Evolutionary conservation across 2,797 vertebrate genomes (phyloP).

Genomic region (Gila robusta): DNA sequence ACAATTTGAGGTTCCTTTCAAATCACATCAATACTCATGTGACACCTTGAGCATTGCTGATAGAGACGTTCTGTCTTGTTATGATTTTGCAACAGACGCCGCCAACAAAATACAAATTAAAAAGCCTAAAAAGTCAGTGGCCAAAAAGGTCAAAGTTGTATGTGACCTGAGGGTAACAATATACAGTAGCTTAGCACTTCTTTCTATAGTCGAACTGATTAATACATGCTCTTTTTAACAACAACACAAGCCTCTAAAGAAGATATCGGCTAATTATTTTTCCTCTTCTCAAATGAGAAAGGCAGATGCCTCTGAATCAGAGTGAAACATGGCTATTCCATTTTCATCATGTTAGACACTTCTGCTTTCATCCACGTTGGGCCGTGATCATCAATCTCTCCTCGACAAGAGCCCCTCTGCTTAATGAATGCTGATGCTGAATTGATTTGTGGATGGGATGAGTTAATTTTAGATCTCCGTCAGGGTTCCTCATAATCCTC

Average conservation of each 20-base stretch:
- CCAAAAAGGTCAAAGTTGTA: neutral
- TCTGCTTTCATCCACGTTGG: slow-evolving; percentile 18
- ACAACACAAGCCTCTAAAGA: slow-evolving; percentile 2
- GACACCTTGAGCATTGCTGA: neutral
- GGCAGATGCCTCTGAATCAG: slow-evolving; percentile 8
- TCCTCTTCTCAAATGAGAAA: neutral
- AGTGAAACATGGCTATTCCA: slow-evolving; percentile 37
- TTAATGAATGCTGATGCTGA: slow-evolving; percentile 58
- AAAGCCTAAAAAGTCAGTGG: neutral
- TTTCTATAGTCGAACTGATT: neutral
- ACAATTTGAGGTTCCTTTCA: neutral
- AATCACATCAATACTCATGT: neutral
- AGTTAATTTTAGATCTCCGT: slow-evolving; percentile 64
- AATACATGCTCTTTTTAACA: neutral
- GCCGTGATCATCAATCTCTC: slow-evolving; percentile 44
- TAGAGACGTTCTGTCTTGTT: neutral
- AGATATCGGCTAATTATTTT: neutral
- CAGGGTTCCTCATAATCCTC: slow-evolving; percentile 49
- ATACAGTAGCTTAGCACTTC: neutral
- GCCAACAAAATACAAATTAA: neutral
- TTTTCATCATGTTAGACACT: slow-evolving; percentile 50
- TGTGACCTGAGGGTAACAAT: neutral
- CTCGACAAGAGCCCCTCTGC: slow-evolving; percentile 38
- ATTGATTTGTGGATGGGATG: slow-evolving; percentile 64
- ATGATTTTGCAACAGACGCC: neutral